These are phyloP conservation scores for Amitus sp. DNA, from an alignment of 2,888 invertebrate species.

Conservation along the genomic window DNA sequence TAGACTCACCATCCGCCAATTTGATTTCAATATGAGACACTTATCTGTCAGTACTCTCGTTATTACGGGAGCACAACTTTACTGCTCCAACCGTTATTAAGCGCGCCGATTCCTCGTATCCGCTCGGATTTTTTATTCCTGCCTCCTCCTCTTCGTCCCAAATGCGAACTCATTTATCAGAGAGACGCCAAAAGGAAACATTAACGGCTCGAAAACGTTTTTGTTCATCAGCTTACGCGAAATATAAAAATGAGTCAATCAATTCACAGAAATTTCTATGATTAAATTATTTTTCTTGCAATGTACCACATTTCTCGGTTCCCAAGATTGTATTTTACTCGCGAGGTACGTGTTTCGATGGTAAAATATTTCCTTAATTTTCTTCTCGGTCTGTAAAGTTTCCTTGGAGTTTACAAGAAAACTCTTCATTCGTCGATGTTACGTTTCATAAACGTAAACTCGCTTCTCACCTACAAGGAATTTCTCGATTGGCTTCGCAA, in stretches of 20 bases:
- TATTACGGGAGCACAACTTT: conserved; percentile 48
- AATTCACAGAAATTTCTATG: no score
- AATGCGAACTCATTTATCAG: conserved; percentile 33
- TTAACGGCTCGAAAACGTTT: conserved; percentile 1
- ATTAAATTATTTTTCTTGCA: background rate
- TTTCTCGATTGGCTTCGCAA: conserved; percentile 24
- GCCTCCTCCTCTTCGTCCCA: background rate
- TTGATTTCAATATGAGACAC: conserved; percentile 50
- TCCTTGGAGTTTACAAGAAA: conserved; percentile 60
- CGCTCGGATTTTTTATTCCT: conserved; percentile 46
- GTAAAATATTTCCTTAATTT: conserved; percentile 62
- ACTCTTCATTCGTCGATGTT: conserved; percentile 51
- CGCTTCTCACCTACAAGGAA: conserved; percentile 11
- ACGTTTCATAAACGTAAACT: conserved; percentile 26
- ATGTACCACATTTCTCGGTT: background rate
- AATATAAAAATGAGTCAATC: background rate
- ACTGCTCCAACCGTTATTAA: conserved; percentile 44
- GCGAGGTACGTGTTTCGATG: conserved; percentile 59
- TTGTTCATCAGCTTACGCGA: background rate
- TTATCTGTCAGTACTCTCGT: conserved; percentile 55
- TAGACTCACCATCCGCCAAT: conserved; percentile 55
- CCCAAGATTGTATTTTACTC: conserved; percentile 51
- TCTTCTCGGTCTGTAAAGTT: conserved; percentile 62
- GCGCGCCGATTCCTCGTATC: conserved; percentile 29
- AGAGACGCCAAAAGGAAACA: background rate